Percentiles rank a stretch among this genome's conserved stretches.
Evolutionary conservation across 1,140 invertebrate genomes (phyloP).

Genomic region (Apolygus lucorum): DNA sequence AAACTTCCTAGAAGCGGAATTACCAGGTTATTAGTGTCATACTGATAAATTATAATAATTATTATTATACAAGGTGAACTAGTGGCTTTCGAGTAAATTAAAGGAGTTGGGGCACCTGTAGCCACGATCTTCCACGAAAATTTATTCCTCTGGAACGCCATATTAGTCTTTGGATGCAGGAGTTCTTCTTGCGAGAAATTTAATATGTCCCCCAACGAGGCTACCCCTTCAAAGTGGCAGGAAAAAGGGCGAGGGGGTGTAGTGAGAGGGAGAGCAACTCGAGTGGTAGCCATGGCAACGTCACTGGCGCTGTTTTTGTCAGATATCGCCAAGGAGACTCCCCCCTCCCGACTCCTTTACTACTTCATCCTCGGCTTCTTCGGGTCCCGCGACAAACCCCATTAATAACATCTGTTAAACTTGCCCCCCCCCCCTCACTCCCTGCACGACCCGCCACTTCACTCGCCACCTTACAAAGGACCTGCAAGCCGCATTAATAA

Average conservation of each 20-base stretch:
- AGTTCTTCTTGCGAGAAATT: not conserved
- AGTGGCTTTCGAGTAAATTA: too few relatives aligned
- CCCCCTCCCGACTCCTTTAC: not conserved
- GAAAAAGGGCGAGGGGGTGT: not conserved
- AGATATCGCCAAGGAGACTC: slow-evolving; percentile 18
- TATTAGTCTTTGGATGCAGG: too few relatives aligned
- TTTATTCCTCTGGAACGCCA: too few relatives aligned
- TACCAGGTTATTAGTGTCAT: too few relatives aligned
- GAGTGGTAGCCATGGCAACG: not conserved
- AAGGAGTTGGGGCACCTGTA: too few relatives aligned
- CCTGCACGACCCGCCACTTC: not conserved
- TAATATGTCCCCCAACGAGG: not conserved
- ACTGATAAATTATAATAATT: too few relatives aligned
- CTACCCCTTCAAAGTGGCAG: not conserved
- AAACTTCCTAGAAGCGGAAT: too few relatives aligned
- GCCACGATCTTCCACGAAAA: too few relatives aligned
- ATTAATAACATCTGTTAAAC: slow-evolving; percentile 21
- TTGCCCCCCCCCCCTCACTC: not conserved
- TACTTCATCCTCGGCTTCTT: too few relatives aligned
- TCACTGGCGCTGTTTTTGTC: slow-evolving; percentile 15
- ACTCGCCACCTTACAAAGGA: not conserved
- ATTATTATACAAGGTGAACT: too few relatives aligned
- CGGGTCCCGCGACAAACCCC: slow-evolving; percentile 10
- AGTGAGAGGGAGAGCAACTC: not conserved
- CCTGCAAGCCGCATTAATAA: slow-evolving; percentile 20